These are phyloP conservation scores for Diglossa cyanea DNA, from an alignment of 2,797 vertebrate genomes.

Conservation along the genomic window DNA sequence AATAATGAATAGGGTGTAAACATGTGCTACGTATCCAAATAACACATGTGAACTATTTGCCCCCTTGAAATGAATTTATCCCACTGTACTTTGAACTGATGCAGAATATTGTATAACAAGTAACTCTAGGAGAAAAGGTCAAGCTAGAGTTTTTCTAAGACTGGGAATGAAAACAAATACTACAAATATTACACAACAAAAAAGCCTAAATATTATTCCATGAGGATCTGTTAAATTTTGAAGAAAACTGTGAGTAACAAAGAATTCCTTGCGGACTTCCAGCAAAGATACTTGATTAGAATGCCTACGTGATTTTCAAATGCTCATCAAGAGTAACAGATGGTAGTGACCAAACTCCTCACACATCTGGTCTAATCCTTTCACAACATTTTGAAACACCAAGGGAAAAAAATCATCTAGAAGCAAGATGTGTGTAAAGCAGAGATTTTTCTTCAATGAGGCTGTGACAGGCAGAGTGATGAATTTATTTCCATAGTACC, in stretches of 20 bases:
- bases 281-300: conserved; percentile 30
- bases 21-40: conserved; percentile 14
- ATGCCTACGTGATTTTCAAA: conserved; percentile 51
- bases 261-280: conserved; percentile 30
- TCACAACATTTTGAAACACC: conserved; percentile 2
- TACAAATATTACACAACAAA: conserved; percentile 40
- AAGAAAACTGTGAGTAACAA: conserved; percentile 34
- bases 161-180: conserved; percentile 9
- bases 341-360: conserved; percentile 34
- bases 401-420: not conserved
- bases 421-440: not conserved
- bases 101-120: not conserved
- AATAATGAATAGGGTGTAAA: not conserved
- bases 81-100: conserved; percentile 20
- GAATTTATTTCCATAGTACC: not conserved
- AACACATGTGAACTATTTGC: not conserved
- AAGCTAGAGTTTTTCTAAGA: conserved; percentile 31
- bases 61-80: not conserved
- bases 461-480: not conserved
- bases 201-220: conserved; percentile 22
- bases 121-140: conserved; percentile 30
- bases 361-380: conserved; percentile 46
- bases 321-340: conserved; percentile 19
- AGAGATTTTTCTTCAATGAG: not conserved
- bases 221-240: not conserved